Evolutionary conservation across 2,888 invertebrate species (phyloP).

Genomic region (Rhaphigaster nebulosa): DNA sequence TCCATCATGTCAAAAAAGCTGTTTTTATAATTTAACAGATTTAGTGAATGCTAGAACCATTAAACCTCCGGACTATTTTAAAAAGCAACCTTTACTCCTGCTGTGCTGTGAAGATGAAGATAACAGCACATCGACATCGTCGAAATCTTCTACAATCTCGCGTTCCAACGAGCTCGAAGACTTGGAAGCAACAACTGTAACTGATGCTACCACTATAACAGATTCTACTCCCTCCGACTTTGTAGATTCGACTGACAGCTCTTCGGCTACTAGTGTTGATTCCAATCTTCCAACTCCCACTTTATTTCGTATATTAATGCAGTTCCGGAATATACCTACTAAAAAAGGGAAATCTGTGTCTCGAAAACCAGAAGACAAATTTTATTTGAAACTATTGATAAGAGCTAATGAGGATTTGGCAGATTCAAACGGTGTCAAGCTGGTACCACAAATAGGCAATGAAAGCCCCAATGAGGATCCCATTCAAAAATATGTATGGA

Average conservation of each 20-base stretch:
- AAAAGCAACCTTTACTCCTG: neutral
- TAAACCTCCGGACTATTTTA: neutral
- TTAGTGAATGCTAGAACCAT: neutral
- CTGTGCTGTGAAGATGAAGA: neutral
- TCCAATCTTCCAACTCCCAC: neutral
- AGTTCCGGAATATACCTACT: neutral
- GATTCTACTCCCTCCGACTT: neutral
- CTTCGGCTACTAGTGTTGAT: neutral
- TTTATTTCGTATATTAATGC: neutral
- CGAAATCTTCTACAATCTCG: neutral
- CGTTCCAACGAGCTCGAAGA: neutral
- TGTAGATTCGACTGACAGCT: neutral
- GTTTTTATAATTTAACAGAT: neutral
- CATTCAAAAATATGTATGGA: neutral
- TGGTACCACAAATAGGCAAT: neutral
- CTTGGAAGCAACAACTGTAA: neutral
- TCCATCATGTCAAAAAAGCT: neutral
- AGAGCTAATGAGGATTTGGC: neutral
- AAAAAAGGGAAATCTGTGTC: neutral
- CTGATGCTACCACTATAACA: neutral
- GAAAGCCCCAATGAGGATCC: neutral
- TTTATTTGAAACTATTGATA: neutral
- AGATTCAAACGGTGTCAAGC: neutral
- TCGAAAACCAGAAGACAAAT: neutral
- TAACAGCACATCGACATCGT: rapidly evolving